phyloP scores from a whole-genome alignment of 2,888 invertebrate genomes.

The Stenolophus ochropezus region DNA sequence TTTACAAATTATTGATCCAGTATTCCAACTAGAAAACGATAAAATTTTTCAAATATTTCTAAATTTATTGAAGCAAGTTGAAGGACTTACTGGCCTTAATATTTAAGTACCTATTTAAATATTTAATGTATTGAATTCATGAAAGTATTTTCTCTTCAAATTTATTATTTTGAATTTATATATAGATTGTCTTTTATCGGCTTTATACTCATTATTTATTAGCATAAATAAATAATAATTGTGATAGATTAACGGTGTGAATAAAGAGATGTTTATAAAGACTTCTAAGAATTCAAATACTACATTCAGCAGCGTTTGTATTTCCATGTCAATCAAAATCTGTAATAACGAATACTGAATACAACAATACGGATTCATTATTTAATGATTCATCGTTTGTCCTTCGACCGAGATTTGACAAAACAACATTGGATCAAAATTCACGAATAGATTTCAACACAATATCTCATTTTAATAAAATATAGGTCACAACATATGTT shows the following conservation, averaged over 20 bases:
- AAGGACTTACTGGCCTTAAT: no score
- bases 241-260: neutral
- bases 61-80: no score
- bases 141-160: no score
- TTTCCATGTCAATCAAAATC: neutral
- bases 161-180: no score
- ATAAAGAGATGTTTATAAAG: neutral
- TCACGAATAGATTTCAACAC: slow-evolving; percentile 28
- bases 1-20: no score
- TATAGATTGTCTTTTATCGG: no score
- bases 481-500: neutral
- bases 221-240: neutral
- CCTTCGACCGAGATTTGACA: slow-evolving; percentile 15
- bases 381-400: slow-evolving; percentile 2
- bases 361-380: neutral
- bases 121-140: no score
- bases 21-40: no score
- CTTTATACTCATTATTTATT: neutral
- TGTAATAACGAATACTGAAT: neutral
- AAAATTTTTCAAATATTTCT: no score
- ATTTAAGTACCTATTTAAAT: no score
- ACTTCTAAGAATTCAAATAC: neutral
- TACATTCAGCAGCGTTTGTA: neutral
- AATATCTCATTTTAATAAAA: slow-evolving; percentile 35
- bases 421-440: slow-evolving; percentile 15